Evolutionary conservation across 2,888 invertebrate genomes (phyloP).

Genomic region (Melanotus villosus): DNA sequence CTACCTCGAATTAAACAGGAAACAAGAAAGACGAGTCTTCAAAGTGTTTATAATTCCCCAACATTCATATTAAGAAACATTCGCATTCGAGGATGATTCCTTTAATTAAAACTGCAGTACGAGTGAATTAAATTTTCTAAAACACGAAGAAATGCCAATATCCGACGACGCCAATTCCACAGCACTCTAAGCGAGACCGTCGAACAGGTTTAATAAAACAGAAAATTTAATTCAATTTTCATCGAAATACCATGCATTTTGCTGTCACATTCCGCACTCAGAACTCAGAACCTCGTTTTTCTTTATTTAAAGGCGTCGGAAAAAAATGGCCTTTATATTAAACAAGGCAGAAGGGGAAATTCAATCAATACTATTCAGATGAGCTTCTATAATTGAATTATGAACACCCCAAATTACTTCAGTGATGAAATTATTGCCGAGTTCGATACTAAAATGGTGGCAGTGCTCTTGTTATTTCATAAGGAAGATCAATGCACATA

Average conservation of each 20-base stretch:
- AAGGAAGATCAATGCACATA: too few species aligned
- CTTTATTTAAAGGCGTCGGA: constrained; percentile 30
- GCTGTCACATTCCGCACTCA: constrained; percentile 50
- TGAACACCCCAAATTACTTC: constrained; percentile 25
- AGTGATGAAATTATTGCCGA: constrained; percentile 20
- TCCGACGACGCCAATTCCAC: too few species aligned
- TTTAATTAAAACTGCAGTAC: constrained; percentile 16
- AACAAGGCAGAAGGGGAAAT: constrained; percentile 12
- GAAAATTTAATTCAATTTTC: constrained; percentile 52
- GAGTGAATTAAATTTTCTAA: constrained; percentile 23
- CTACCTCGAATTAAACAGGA: too few species aligned
- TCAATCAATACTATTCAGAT: constrained; percentile 39
- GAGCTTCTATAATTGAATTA: constrained; percentile 26
- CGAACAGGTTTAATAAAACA: constrained; percentile 49
- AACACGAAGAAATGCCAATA: constrained; percentile 26
- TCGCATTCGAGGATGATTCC: constrained; percentile 3
- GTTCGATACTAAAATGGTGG: constrained; percentile 5
- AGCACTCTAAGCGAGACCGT: too few species aligned
- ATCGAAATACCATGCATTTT: constrained; percentile 49
- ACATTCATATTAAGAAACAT: constrained; percentile 9
- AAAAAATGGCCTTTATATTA: constrained; percentile 29
- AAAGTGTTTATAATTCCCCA: too few species aligned
- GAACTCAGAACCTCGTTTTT: constrained; percentile 8
- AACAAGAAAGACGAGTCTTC: too few species aligned
- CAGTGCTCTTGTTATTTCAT: constrained; percentile 11